Evolutionary conservation across 1,140 invertebrate species (phyloP).

Genomic region (Pantala flavescens): DNA sequence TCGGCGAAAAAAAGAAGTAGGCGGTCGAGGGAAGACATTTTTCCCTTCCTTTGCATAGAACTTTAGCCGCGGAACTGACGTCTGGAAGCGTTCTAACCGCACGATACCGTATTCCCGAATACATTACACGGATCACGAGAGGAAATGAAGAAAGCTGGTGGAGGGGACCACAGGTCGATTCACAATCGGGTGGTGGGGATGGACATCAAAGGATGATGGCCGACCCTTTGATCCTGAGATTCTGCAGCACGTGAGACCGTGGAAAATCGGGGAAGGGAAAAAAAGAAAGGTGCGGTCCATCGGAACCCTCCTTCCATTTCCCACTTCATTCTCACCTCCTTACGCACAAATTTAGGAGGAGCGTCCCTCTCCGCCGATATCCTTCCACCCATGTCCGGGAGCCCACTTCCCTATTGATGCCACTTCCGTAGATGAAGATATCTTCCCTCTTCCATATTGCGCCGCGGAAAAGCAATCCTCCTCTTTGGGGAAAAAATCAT

Average conservation of each 20-base stretch:
- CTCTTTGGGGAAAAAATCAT: neutral
- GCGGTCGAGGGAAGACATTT: too few relatives aligned
- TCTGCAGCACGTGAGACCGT: neutral
- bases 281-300: neutral
- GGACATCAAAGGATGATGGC: neutral
- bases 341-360: too few relatives aligned
- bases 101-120: too few relatives aligned
- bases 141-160: neutral
- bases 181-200: neutral
- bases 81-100: too few relatives aligned
- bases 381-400: neutral
- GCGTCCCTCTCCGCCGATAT: neutral
- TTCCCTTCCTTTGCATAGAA: too few relatives aligned
- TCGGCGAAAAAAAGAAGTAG: too few relatives aligned
- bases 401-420: neutral
- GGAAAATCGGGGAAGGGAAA: neutral
- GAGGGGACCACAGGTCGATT: neutral
- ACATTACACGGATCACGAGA: neutral
- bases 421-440: neutral
- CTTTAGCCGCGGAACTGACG: too few relatives aligned
- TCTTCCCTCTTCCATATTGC: neutral
- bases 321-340: neutral
- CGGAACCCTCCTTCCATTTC: neutral
- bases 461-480: neutral
- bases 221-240: neutral